phyloP scores from a whole-genome alignment of 1,140 invertebrate species.

The Drosophila pseudoananassae region DNA sequence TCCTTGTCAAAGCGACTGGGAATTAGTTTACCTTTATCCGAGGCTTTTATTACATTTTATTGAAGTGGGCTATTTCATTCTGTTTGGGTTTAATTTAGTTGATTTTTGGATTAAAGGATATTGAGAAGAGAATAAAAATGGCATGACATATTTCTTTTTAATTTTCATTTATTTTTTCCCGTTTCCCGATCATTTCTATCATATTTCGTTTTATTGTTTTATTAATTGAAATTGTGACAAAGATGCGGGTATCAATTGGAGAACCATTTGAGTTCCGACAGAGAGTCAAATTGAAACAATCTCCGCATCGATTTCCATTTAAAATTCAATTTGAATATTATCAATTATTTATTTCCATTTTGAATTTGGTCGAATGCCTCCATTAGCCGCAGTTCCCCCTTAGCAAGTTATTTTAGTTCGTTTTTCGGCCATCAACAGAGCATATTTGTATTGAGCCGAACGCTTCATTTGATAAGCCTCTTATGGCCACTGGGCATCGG shows the following conservation, averaged over 20 bases:
- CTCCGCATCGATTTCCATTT: slow-evolving; percentile 11
- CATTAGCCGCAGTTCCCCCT: not conserved
- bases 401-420: slow-evolving; percentile 10
- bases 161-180: not conserved
- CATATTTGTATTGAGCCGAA: slow-evolving; percentile 32
- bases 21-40: slow-evolving; percentile 25
- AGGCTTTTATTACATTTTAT: slow-evolving; percentile 8
- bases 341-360: slow-evolving; percentile 35
- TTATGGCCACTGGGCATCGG: slow-evolving; percentile 12
- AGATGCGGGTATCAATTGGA: not conserved
- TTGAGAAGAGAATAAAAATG: not conserved
- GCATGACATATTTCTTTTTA: not conserved
- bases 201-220: not conserved
- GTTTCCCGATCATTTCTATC: not conserved
- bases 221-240: slow-evolving; percentile 1
- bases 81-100: slow-evolving; percentile 2
- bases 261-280: not conserved
- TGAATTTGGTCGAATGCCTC: not conserved
- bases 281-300: slow-evolving; percentile 3
- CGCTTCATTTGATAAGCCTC: slow-evolving; percentile 48
- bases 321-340: slow-evolving; percentile 27
- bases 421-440: slow-evolving; percentile 8
- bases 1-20: slow-evolving; percentile 31
- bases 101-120: not conserved
- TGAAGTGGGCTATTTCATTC: not conserved